Evolutionary conservation across 2,888 invertebrate genomes (phyloP).

Genomic region (Diplazon laetatorius): DNA sequence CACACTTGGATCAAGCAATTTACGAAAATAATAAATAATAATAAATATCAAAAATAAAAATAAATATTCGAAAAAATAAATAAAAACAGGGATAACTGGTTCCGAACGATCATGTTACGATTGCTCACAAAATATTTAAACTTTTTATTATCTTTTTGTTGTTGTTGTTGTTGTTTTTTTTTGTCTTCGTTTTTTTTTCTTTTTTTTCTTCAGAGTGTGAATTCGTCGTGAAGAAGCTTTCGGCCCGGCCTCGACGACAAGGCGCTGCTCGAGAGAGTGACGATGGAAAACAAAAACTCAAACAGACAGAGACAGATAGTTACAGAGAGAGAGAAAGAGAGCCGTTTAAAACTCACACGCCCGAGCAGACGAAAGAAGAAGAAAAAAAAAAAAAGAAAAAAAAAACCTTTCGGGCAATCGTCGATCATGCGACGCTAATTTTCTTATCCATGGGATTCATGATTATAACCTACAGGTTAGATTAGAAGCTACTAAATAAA

Average conservation of each 20-base stretch:
- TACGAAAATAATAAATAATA: no score
- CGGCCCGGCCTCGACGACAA: conserved; percentile 27
- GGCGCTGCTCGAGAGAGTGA: conserved; percentile 19
- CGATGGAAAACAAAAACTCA: conserved; percentile 15
- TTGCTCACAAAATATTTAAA: conserved; percentile 80
- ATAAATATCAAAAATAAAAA: no score
- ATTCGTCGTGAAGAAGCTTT: conserved; percentile 68
- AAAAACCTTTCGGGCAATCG: conserved; percentile 36
- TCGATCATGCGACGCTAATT: conserved; percentile 47
- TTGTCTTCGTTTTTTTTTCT: conserved; percentile 11
- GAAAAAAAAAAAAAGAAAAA: no score
- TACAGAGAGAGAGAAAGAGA: no score
- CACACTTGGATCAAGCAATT: no score
- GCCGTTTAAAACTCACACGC: conserved; percentile 19
- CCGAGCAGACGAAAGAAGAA: conserved; percentile 35
- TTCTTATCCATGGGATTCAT: conserved; percentile 54
- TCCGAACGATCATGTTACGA: conserved; percentile 47
- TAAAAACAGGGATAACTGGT: not conserved
- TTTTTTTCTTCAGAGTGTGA: conserved; percentile 75
- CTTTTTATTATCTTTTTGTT: conserved; percentile 54
- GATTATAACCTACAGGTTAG: conserved; percentile 66
- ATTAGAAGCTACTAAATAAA: conserved; percentile 77
- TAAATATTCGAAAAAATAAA: no score
- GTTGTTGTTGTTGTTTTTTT: no score
- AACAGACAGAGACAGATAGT: not conserved